Evolutionary conservation across 2,888 invertebrate genomes (phyloP).

Genomic region (Vannuccia rotundouncinata): DNA sequence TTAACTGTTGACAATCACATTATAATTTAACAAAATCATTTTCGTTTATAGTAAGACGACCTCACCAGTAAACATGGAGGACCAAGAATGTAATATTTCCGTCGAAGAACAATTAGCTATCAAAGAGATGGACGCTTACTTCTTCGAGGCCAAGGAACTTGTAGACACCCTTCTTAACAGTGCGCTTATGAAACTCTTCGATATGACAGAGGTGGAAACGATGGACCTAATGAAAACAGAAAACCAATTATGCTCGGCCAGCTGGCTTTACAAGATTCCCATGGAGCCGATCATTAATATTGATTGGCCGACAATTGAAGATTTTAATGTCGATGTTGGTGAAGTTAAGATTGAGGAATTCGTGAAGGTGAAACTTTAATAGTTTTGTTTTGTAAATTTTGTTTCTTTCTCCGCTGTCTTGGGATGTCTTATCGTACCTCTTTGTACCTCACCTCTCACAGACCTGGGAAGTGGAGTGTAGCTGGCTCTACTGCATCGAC

Average conservation of each 20-base stretch:
- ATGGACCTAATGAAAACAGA: background rate
- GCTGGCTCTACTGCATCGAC: conserved; percentile 55
- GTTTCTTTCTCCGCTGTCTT: too few species aligned
- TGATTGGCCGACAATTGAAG: conserved; percentile 51
- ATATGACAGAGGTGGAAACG: background rate
- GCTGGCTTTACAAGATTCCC: background rate
- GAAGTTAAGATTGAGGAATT: conserved; percentile 53
- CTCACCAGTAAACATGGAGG: too few species aligned
- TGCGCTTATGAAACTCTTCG: background rate
- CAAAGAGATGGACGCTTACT: background rate
- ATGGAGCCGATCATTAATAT: conserved; percentile 46
- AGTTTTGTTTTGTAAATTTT: background rate
- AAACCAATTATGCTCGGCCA: background rate
- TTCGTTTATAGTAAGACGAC: too few species aligned
- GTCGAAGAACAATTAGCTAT: background rate
- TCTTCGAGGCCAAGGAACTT: background rate
- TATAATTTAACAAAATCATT: too few species aligned
- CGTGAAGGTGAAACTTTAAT: conserved; percentile 47
- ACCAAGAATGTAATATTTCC: too few species aligned
- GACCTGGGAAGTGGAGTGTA: background rate
- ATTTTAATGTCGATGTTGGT: conserved; percentile 48
- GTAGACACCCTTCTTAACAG: background rate
- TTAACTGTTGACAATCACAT: too few species aligned
- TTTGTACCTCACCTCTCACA: too few species aligned
- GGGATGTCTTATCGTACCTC: too few species aligned